Evolutionary conservation across 2,888 invertebrate species (phyloP).

Genomic region (Aphidoletes aphidimyza): DNA sequence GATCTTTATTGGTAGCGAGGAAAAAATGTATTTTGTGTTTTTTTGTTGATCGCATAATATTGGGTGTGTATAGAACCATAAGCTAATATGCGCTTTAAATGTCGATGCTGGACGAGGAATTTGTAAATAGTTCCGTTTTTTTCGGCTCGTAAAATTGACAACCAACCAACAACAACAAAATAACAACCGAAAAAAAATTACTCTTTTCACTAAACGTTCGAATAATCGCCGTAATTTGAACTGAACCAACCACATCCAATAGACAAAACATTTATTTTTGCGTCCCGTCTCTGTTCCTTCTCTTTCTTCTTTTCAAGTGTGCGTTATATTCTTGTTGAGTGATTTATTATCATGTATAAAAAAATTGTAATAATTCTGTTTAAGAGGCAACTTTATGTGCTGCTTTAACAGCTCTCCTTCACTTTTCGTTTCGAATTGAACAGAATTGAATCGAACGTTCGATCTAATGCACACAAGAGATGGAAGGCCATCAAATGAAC

Average conservation of each 20-base stretch:
- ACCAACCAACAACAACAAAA: background rate
- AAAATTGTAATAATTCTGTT: background rate
- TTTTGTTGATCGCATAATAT: background rate
- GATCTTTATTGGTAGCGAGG: background rate
- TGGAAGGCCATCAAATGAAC: slow-evolving; percentile 16
- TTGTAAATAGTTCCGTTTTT: slow-evolving; percentile 13
- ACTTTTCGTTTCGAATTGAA: background rate
- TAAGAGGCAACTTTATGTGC: background rate
- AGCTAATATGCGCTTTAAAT: background rate
- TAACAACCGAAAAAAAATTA: background rate
- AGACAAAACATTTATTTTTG: background rate
- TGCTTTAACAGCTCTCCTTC: background rate
- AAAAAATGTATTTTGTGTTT: background rate
- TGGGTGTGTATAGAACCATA: background rate
- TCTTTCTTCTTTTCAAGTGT: no score
- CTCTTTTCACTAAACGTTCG: background rate
- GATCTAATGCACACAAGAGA: background rate
- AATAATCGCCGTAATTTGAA: background rate
- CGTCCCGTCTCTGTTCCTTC: no score
- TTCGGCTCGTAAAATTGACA: background rate
- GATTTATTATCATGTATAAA: background rate
- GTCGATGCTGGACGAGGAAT: background rate
- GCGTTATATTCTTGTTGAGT: slow-evolving; percentile 34
- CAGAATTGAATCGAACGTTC: background rate
- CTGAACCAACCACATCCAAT: background rate